phyloP scores from a whole-genome alignment of 2,797 vertebrate genomes.

The Pseudochromis fuscus region DNA sequence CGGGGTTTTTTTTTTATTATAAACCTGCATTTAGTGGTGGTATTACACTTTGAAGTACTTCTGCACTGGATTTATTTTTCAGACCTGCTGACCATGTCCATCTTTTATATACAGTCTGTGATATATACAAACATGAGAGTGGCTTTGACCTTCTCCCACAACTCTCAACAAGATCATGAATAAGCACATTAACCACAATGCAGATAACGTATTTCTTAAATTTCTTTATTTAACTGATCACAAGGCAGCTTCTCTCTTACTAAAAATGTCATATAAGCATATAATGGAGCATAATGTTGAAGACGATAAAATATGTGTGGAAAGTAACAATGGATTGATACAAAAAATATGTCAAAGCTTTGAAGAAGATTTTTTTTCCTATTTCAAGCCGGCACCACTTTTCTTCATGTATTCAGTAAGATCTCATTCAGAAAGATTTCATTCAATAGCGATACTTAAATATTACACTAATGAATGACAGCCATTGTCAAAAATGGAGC shows the following conservation, averaged over 20 bases:
- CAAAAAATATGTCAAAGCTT: no score
- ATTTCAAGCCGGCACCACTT: background rate
- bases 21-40: no score
- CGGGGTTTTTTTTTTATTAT: no score
- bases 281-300: no score
- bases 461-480: conserved; percentile 3
- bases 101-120: background rate
- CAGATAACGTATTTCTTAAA: no score
- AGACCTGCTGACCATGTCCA: background rate
- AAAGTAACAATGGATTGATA: no score
- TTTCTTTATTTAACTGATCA: no score
- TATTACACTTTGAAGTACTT: background rate
- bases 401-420: background rate
- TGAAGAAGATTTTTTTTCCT: no score
- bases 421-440: conserved; percentile 19
- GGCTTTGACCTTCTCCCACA: background rate
- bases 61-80: background rate
- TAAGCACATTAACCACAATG: background rate
- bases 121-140: background rate
- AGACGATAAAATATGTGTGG: no score
- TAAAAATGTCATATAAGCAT: no score
- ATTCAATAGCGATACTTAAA: background rate
- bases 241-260: no score
- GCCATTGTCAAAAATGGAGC: background rate
- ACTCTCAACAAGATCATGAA: background rate